Evolutionary conservation across 2,113 vertebrate genomes (phyloP).

Genomic region (Corythornis madagascariensis): DNA sequence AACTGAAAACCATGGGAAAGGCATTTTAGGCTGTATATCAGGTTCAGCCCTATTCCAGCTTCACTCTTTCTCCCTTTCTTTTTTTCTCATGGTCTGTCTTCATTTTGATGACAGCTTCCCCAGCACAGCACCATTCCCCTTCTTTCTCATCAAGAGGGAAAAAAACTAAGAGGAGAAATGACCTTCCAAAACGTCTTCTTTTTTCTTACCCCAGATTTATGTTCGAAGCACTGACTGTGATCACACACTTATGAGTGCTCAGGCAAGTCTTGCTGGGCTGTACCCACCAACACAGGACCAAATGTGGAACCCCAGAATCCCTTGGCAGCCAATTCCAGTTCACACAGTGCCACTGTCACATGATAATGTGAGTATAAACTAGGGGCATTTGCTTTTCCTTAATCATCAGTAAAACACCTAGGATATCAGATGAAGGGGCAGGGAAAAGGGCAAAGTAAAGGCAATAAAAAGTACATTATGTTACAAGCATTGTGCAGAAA

Average conservation of each 20-base stretch:
- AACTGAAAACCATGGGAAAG: not conserved
- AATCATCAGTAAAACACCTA: not conserved
- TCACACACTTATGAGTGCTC: constrained; percentile 83
- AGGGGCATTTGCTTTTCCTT: not conserved
- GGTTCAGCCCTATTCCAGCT: not conserved
- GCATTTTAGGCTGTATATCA: not conserved
- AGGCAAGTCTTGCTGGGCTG: constrained; percentile 81
- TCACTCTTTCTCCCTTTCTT: not conserved
- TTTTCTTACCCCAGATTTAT: constrained; percentile 72
- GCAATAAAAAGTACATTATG: not conserved
- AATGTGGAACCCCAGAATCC: constrained; percentile 72
- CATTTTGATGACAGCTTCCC: not conserved
- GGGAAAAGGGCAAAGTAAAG: not conserved
- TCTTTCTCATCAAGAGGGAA: not conserved
- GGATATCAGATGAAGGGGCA: not conserved
- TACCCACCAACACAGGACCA: constrained; percentile 70
- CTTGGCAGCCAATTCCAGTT: constrained; percentile 84
- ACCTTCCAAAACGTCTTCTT: not conserved
- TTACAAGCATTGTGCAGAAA: not conserved
- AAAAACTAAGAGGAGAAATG: not conserved
- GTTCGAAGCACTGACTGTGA: constrained; percentile 84
- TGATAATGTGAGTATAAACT: constrained; percentile 74
- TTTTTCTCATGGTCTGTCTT: not conserved
- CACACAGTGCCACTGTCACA: constrained; percentile 77
- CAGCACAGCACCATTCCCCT: not conserved